Conservation (phyloP, 2,888 invertebrate genomes). For the Acronicta alni region DNA sequence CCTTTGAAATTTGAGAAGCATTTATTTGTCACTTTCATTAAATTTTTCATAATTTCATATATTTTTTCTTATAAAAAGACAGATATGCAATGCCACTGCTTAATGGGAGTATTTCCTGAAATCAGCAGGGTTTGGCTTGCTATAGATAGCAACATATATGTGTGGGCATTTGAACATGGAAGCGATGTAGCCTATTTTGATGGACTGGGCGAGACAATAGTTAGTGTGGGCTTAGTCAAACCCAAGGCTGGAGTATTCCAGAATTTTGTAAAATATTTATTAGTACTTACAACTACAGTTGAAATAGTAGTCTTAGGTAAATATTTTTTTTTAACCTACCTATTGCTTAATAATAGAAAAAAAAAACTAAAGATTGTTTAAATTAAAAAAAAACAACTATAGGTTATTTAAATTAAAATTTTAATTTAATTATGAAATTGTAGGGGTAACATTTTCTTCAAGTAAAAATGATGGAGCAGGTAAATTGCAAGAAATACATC, state of each 20-base stretch:
- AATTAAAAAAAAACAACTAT: too few species aligned
- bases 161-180: conserved; percentile 99
- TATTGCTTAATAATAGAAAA: too few species aligned
- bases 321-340: conserved; percentile 51
- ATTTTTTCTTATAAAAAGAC: conserved; percentile 59
- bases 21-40: too few species aligned
- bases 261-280: conserved; percentile 95
- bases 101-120: conserved; percentile 99
- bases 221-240: conserved; percentile 96
- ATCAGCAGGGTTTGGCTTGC: conserved; percentile 99
- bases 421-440: conserved; percentile 31
- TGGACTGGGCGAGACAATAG: conserved; percentile 97
- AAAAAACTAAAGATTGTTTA: too few species aligned
- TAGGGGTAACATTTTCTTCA: conserved; percentile 89
- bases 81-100: conserved; percentile 98
- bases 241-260: conserved; percentile 97
- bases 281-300: conserved; percentile 97
- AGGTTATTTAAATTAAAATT: neutral
- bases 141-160: conserved; percentile 98
- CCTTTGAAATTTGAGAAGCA: too few species aligned
- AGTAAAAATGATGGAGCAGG: conserved; percentile 82
- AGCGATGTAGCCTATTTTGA: conserved; percentile 99
- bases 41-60: conserved; percentile 26
- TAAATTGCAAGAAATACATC: conserved; percentile 93
- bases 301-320: conserved; percentile 97